Evolutionary conservation across 1,140 invertebrate genomes (phyloP), one percentile per base, ranked within the genome.

Genomic region (Eulimnadia texana): DNA sequence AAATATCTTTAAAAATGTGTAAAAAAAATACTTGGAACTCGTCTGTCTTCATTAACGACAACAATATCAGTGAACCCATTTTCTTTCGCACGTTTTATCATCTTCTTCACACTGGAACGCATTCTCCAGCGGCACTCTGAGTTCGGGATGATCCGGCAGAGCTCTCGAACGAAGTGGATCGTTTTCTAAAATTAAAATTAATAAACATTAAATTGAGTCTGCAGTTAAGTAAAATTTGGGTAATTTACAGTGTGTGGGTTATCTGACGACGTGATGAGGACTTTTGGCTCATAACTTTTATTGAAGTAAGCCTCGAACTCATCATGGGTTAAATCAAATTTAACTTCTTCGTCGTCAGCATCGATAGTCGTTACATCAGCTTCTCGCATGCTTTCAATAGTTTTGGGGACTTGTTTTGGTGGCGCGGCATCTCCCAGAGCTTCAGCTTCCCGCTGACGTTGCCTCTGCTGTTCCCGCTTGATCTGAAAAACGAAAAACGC

Each of bases 251-350:
- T 81, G 58, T 87, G 81, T 3, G 93, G 92, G 78, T 95, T 91
- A 71, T 96, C 92, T 11, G 84, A 82, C 66, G 86, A 95, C 19
- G 94, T 98, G 13, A 99, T 92, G 0, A 99, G 73, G 47, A 99
- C 85, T 79, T 97, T 98, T 0, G 96, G 94, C 65, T 85, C 84
- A 68, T 90, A 91, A 19, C 84, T 77, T 58, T 87, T 82, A 61
- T 82, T 80, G 70, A 91, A 98, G 74, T 94, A 97, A 22, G 82
- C 70, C 60, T 86, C 80, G 69, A 96, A 85, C 71, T 97, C 92
- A 77, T 98, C 95, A 50, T 83, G 76, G 63, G 84, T 81, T 68
- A 93, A 78, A 72, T 94, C 90, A 29, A 74, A 66, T 54, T 75
- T 64, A 3, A 76, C 70, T 62, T 86, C 82, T 33, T 80, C 78